phyloP scores from a whole-genome alignment of 2,797 vertebrate genomes.

The Myotis planiceps region DNA sequence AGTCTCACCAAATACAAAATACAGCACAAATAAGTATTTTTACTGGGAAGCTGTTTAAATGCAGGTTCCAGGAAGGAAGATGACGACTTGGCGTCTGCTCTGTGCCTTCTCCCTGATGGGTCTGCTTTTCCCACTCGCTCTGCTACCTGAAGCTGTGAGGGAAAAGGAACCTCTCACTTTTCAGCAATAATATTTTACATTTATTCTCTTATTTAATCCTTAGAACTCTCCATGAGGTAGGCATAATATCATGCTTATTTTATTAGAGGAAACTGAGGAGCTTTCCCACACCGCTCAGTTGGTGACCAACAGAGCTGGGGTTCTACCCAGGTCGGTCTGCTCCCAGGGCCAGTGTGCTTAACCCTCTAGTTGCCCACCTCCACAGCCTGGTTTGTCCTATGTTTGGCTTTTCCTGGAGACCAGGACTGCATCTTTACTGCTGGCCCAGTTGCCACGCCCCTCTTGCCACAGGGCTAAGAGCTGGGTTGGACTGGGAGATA shows the following conservation, averaged over 20 bases:
- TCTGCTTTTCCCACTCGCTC: not conserved
- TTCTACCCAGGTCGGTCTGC: not conserved
- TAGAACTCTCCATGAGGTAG: not conserved
- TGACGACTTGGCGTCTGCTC: not conserved
- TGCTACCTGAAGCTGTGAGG: rapidly evolving
- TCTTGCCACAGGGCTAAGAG: not conserved
- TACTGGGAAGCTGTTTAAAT: not conserved
- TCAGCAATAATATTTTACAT: not conserved
- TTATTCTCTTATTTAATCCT: not conserved
- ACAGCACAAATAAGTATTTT: not conserved
- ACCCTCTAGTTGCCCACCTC: too few species aligned
- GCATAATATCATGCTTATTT: not conserved
- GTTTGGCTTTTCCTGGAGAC: not conserved
- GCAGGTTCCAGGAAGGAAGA: not conserved
- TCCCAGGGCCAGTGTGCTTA: not conserved
- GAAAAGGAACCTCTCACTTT: not conserved
- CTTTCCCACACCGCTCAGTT: not conserved
- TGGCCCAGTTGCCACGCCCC: not conserved
- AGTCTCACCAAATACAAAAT: not conserved
- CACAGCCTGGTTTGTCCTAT: not conserved
- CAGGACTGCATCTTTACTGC: not conserved
- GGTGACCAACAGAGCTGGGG: not conserved
- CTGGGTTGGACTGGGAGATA: not conserved
- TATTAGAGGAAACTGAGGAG: not conserved
- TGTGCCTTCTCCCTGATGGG: not conserved